A percentile compares a stretch with the other conserved stretches of the same genome.
phyloP scores from a whole-genome alignment of 2,113 vertebrate genomes.

The Dipodomys merriami region DNA sequence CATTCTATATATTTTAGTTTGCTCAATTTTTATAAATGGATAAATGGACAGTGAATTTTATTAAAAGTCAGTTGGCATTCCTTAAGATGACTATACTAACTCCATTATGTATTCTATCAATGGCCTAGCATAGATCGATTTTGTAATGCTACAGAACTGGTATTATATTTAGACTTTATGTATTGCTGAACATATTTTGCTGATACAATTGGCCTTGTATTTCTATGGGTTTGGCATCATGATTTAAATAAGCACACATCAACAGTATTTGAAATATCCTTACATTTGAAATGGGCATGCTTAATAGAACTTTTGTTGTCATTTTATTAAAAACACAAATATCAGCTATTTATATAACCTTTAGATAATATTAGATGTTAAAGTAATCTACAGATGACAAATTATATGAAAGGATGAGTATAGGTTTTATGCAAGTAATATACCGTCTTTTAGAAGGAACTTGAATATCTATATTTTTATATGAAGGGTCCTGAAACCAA shows the following conservation, averaged over 20 bases:
- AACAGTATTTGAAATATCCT: neutral
- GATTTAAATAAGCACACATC: neutral
- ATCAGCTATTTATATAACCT: neutral
- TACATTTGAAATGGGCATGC: neutral
- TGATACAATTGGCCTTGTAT: neutral
- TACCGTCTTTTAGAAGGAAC: neutral
- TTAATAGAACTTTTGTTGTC: neutral
- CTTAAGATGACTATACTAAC: neutral
- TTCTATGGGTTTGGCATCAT: neutral
- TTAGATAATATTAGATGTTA: neutral
- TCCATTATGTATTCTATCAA: neutral
- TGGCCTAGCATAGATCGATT: neutral
- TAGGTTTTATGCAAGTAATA: neutral
- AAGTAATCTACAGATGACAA: neutral
- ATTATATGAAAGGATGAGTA: neutral
- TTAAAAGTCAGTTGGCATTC: neutral
- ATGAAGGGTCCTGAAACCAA: neutral
- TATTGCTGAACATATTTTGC: neutral
- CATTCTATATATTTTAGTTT: neutral
- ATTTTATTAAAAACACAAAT: neutral
- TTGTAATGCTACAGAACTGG: neutral
- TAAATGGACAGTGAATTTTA: conserved; percentile 17
- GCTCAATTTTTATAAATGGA: neutral
- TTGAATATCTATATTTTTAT: neutral
- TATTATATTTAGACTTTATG: neutral